Evolutionary conservation across 2,888 invertebrate species (phyloP).

Genomic region (Drosophila mettleri): DNA sequence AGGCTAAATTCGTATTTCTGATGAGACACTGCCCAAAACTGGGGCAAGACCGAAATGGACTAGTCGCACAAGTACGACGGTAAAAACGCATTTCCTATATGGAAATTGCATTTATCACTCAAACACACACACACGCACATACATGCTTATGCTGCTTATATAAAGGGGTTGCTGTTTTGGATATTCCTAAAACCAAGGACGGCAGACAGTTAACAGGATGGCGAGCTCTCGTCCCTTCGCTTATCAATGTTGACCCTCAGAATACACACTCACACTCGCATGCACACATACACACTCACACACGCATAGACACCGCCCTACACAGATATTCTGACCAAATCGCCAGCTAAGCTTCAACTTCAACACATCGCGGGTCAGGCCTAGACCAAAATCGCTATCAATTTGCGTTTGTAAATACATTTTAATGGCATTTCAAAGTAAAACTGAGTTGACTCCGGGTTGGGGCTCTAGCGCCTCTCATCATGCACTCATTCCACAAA

Average conservation of each 20-base stretch:
- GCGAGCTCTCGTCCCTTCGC: not conserved
- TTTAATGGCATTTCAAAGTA: slow-evolving; percentile 81
- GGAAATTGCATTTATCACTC: slow-evolving; percentile 38
- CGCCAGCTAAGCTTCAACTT: slow-evolving; percentile 69
- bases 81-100: slow-evolving; percentile 32
- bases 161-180: slow-evolving; percentile 17
- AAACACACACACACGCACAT: slow-evolving; percentile 7
- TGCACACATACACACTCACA: not conserved
- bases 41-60: too few species aligned
- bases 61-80: not conserved
- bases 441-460: slow-evolving; percentile 57
- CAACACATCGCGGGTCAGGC: slow-evolving; percentile 58
- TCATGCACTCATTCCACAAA: slow-evolving; percentile 20
- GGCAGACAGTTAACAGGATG: slow-evolving; percentile 23
- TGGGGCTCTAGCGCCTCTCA: slow-evolving; percentile 14
- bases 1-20: too few species aligned
- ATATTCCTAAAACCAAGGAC: slow-evolving; percentile 12
- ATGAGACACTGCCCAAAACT: too few species aligned
- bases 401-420: slow-evolving; percentile 81
- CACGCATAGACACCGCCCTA: too few species aligned
- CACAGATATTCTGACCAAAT: slow-evolving; percentile 48
- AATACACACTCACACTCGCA: slow-evolving; percentile 11
- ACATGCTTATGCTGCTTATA: not conserved
- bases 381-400: slow-evolving; percentile 74
- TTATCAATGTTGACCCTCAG: slow-evolving; percentile 8